phyloP scores from a whole-genome alignment of 2,113 vertebrate genomes.

The Ramphastos sulfuratus region DNA sequence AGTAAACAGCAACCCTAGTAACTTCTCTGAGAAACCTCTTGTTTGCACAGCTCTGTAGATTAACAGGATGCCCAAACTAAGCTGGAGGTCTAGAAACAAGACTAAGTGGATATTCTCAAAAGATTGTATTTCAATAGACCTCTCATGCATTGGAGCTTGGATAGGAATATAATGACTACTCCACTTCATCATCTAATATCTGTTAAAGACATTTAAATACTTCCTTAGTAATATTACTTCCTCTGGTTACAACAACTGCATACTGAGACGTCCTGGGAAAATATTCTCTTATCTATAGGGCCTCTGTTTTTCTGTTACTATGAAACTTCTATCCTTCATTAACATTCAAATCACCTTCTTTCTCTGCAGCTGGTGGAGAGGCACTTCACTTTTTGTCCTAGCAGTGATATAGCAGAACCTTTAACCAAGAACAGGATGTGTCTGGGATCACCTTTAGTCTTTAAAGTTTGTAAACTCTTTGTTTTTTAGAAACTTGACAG shows the following conservation, averaged over 20 bases:
- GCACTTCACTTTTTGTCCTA: conserved; percentile 63
- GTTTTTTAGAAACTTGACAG: background rate
- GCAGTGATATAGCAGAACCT: conserved; percentile 52
- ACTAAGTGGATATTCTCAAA: conserved; percentile 48
- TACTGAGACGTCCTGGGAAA: conserved; percentile 50
- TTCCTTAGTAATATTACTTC: conserved; percentile 69
- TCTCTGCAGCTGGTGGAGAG: conserved; percentile 60
- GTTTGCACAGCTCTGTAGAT: background rate
- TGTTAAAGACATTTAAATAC: conserved; percentile 68
- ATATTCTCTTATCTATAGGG: conserved; percentile 67
- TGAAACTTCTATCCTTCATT: conserved; percentile 63
- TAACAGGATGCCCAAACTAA: conserved; percentile 14
- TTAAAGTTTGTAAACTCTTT: conserved; percentile 45
- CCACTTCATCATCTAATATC: conserved; percentile 60
- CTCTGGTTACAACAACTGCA: conserved; percentile 51
- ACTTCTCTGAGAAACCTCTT: background rate
- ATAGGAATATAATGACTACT: conserved; percentile 60
- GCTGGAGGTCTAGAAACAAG: conserved; percentile 5
- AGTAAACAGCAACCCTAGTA: background rate
- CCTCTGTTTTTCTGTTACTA: conserved; percentile 60
- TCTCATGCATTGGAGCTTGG: conserved; percentile 31
- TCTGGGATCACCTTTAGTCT: conserved; percentile 29
- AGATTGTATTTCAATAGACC: conserved; percentile 52
- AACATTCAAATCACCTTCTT: conserved; percentile 58
- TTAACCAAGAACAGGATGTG: conserved; percentile 23